These are phyloP conservation scores for Drosophila picticornis DNA, from an alignment of 2,888 invertebrate genomes.

Conservation along the genomic window DNA sequence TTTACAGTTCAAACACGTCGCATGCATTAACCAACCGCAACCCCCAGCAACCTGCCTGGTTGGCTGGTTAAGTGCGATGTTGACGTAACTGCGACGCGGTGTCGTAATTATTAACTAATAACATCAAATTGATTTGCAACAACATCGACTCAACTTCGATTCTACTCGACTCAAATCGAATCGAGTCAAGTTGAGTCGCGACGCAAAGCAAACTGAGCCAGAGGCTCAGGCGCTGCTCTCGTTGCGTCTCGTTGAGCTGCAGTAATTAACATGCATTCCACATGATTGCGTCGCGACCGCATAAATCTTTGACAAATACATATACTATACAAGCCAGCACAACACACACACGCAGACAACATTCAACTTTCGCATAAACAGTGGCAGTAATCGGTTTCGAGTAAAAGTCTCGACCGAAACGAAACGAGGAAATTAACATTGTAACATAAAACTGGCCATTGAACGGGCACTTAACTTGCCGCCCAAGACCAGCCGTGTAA, in stretches of 20 bases:
- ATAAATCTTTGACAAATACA: conserved; percentile 66
- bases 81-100: conserved; percentile 63
- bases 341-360: conserved; percentile 24
- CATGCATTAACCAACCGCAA: conserved; percentile 74
- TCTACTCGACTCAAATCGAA: not conserved
- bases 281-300: conserved; percentile 74
- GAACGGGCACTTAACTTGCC: conserved; percentile 81
- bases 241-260: conserved; percentile 49
- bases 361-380: conserved; percentile 17
- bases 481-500: conserved; percentile 36
- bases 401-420: conserved; percentile 62
- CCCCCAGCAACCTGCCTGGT: not conserved
- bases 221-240: conserved; percentile 17
- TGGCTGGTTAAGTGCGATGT: conserved; percentile 72
- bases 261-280: conserved; percentile 81
- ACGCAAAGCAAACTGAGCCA: not conserved
- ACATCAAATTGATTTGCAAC: conserved; percentile 81
- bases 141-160: conserved; percentile 41
- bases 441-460: conserved; percentile 80
- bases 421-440: conserved; percentile 74
- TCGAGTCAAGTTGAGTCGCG: not conserved
- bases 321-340: not conserved
- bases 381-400: conserved; percentile 72
- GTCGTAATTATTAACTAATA: conserved; percentile 79
- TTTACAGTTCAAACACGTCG: conserved; percentile 80